phyloP scores from a whole-genome alignment of 2,888 invertebrate species.

The Ennomos quercinarius region DNA sequence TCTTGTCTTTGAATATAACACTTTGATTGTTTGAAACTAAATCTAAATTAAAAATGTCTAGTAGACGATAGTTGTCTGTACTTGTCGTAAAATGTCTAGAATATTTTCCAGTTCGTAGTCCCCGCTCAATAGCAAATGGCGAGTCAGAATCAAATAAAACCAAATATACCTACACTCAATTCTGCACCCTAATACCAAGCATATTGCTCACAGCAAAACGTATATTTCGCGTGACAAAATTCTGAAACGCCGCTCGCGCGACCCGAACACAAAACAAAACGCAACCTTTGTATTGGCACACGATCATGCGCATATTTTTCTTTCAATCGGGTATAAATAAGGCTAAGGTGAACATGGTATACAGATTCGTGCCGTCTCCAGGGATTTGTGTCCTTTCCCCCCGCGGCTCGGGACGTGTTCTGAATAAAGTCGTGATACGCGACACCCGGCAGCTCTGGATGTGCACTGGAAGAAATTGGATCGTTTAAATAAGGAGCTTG shows the following conservation, averaged over 20 bases:
- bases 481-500: slow-evolving; percentile 27
- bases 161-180: no score
- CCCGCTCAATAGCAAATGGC: no score
- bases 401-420: slow-evolving; percentile 73
- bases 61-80: no score
- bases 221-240: slow-evolving; percentile 26
- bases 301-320: slow-evolving; percentile 67
- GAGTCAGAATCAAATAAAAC: no score
- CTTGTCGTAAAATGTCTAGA: no score
- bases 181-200: neutral
- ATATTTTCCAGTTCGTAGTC: no score
- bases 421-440: slow-evolving; percentile 64
- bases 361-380: slow-evolving; percentile 72
- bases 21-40: no score
- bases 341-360: slow-evolving; percentile 64
- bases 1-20: no score
- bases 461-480: slow-evolving; percentile 27
- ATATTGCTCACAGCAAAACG: slow-evolving; percentile 12
- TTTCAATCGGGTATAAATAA: slow-evolving; percentile 74
- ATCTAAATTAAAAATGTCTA: no score
- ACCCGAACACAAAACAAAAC: slow-evolving; percentile 29
- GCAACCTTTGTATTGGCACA: slow-evolving; percentile 50
- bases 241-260: slow-evolving; percentile 24
- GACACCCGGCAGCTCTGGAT: slow-evolving; percentile 39
- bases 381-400: slow-evolving; percentile 79